Conservation (phyloP, 2,888 invertebrate species). For the Heteromyza rotundicornis region DNA sequence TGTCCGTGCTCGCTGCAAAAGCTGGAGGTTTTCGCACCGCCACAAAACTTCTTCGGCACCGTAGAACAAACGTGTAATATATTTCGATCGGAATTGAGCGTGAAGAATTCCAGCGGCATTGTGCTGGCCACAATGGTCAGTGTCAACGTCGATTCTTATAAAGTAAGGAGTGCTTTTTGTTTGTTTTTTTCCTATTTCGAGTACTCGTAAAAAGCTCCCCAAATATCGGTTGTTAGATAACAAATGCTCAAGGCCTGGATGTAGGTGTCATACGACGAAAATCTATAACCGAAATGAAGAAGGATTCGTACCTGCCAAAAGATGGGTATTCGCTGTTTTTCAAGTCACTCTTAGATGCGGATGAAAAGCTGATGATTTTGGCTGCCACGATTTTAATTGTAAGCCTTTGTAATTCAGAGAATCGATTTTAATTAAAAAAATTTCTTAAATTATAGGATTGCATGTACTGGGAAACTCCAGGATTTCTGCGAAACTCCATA, state of each 20-base stretch:
- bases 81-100: neutral
- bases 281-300: neutral
- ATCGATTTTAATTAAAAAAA: too few relatives aligned
- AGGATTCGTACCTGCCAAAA: neutral
- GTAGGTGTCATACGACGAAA: neutral
- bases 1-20: conserved; percentile 11
- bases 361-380: neutral
- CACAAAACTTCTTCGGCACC: neutral
- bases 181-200: neutral
- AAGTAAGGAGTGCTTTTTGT: too few relatives aligned
- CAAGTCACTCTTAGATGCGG: too few relatives aligned
- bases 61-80: neutral
- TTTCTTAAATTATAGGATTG: too few relatives aligned
- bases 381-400: conserved; percentile 11
- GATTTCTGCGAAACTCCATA: neutral
- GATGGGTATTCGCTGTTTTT: neutral
- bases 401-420: neutral
- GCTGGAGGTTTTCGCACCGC: conserved; percentile 10
- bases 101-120: neutral
- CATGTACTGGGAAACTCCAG: neutral
- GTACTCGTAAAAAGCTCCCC: too few relatives aligned
- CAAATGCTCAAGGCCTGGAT: neutral
- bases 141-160: too few relatives aligned
- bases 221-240: neutral
- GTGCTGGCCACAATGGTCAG: neutral